Evolutionary conservation across 92 coral and sea anemone genomes (phyloP).

Genomic region (Parazoanthus atlanticus): DNA sequence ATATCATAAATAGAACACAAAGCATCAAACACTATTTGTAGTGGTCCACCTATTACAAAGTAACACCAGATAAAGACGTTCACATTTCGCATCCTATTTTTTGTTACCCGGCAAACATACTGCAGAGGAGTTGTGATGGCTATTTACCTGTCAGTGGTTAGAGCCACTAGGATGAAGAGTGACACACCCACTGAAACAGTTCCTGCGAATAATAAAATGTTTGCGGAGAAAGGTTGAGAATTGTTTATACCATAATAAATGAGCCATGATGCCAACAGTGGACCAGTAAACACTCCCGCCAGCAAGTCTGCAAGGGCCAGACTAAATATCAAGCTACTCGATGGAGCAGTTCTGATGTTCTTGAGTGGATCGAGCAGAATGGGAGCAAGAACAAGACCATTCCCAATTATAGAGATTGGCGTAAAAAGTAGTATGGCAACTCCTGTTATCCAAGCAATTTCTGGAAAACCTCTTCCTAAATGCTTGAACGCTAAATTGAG

Average conservation of each 20-base stretch:
- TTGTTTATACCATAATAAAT: background rate
- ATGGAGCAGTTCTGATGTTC: slow-evolving; percentile 2
- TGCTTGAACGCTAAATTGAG: too few relatives aligned
- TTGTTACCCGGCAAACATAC: background rate
- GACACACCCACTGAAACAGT: background rate
- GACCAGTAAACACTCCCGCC: background rate
- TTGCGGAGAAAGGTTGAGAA: background rate
- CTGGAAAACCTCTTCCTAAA: background rate
- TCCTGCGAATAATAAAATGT: background rate
- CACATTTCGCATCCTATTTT: background rate
- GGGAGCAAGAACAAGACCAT: background rate
- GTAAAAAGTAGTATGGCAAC: background rate
- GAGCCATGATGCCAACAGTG: background rate
- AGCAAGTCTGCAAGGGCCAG: slow-evolving; percentile 10
- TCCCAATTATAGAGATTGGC: background rate
- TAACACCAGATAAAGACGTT: background rate
- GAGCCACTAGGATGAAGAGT: background rate
- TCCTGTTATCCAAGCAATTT: slow-evolving; percentile 7
- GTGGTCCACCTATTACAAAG: too few relatives aligned
- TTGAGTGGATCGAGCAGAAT: background rate
- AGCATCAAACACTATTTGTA: background rate
- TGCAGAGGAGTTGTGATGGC: slow-evolving; percentile 4
- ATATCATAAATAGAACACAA: background rate
- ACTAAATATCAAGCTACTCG: background rate
- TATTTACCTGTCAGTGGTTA: background rate